Base-by-base conservation (phyloP, 2,888 invertebrate genomes). In the Macrophya alboannulata region DNA sequence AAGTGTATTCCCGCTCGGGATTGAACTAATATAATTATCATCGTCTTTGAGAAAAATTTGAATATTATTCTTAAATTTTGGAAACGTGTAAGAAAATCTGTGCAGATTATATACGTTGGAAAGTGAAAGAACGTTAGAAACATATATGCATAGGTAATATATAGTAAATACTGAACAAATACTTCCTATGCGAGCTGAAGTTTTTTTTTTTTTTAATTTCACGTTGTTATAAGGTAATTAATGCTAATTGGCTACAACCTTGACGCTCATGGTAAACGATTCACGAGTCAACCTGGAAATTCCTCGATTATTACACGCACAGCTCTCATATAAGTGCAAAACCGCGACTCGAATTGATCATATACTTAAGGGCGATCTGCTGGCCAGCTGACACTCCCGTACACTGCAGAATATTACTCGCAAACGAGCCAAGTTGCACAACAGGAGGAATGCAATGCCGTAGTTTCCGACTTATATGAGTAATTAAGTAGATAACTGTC, bases 211-310 rank as follows among this genome's bases (percentile, higher is more conserved):
- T 48, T 51, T 55, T 77, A 37, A 55, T 77, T n/a, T 77, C 6
- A 55, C 77, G 43, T 74, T 74, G 21, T 74, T 74, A 74, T 74
- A 74, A 43, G 55, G 55, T 51, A 77, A 77, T 77, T 48, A 55
- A 77, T 77, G 77, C 51, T 77, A 77, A 77, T 77, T 51, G 55
- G 77, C 77, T 55, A 10, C 17, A 77, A 17, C 77, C 77, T 77
- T 77, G 77, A 77, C 17, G 55, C 51, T 37, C 31, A 31, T 12
- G 77, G 10, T 74, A 74, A 45, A 74, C 43, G 21, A 72, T 21
- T 72, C 45, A 51, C 17, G 1, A 55, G 51, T 77, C 37, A 77
- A 51, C 77, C 10, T 77, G 51, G 77, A 77, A 31, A 77, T 77
- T 77, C 55, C 77, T 25, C 37, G 77, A 77, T 31, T 51, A 77